Evolutionary conservation across 2,888 invertebrate species (phyloP), one percentile per base, ranked within the genome.

Genomic region (Cosmia trapezina): DNA sequence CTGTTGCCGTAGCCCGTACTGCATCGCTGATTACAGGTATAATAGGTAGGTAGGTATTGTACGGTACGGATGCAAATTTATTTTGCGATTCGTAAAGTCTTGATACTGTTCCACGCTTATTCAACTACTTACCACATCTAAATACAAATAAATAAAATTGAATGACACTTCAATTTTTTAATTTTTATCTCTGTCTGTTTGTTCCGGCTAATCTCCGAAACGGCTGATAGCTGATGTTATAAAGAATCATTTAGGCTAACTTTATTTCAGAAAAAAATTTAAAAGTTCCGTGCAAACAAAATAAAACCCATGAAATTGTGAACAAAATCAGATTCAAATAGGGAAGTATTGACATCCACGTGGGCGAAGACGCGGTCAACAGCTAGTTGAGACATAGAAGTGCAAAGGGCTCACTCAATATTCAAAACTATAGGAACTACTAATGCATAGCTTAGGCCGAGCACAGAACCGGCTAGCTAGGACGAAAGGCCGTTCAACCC

Each of bases 401-500:
- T 57, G 45, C 19, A 67, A 64, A 70, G 66, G 76, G 59, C 51
- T 37, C 65, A 47, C 53, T 59, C 22, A 78, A 33, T 69, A 76
- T 72, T 73, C 37, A 43, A 63, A 70, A 62, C 71, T 79, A 66
- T 84, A 77, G 64, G 76, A 69, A 74, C 66, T 71, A 60, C 41
- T 61, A 83, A 76, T 85, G 76, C 85, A 86, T 78, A 77, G 84
- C 84, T 85, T 88, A 86, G 80, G 79, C 76, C 84, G 78, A 80
- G 81, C 78, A 86, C 70, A 87, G 86, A 92, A 91, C 91, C 90
- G 91, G 90, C 88, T 92, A 87, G 90, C 88, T 91, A 92, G 91
- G 93, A 91, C 90, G 90, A 89, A 90, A 93, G 93, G 92, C 88
- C 91, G 89, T 91, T 93, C 91, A 92, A 93, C 91, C 86, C 91